Percentiles rank a stretch among this genome's conserved stretches.
Evolutionary conservation across 2,888 invertebrate genomes (phyloP).

Genomic region (Philopedon plagiatum): DNA sequence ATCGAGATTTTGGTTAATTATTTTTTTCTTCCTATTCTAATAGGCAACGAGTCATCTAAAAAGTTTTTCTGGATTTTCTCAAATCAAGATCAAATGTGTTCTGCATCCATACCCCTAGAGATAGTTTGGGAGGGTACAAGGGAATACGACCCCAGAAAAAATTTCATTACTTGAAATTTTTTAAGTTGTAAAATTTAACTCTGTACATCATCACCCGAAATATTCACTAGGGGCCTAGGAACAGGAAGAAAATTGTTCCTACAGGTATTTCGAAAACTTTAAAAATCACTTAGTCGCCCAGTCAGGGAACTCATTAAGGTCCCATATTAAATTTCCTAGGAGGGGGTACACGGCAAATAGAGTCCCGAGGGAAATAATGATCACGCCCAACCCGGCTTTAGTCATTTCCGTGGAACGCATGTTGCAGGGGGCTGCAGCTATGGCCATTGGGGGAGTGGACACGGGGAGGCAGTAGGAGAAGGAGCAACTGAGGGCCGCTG

Average conservation of each 20-base stretch:
- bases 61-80: too few species aligned
- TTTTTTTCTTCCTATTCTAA: too few species aligned
- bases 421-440: conserved; percentile 87
- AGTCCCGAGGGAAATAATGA: conserved; percentile 80
- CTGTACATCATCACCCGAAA: too few species aligned
- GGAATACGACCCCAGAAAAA: too few species aligned
- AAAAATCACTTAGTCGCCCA: conserved; percentile 68
- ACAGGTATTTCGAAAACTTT: neutral
- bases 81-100: too few species aligned
- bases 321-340: conserved; percentile 80
- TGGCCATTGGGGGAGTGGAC: conserved; percentile 95
- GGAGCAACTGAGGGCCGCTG: conserved; percentile 90
- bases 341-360: conserved; percentile 82
- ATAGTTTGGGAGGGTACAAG: too few species aligned
- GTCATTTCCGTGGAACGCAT: conserved; percentile 87
- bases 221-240: too few species aligned
- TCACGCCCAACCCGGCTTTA: conserved; percentile 78
- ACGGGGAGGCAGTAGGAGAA: conserved; percentile 96
- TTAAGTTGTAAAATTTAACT: too few species aligned
- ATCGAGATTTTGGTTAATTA: too few species aligned
- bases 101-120: too few species aligned
- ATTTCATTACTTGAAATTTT: too few species aligned
- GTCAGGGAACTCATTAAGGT: conserved; percentile 74
- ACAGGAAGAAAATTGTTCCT: neutral
- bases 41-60: too few species aligned